Evolutionary conservation across 2,797 vertebrate genomes (phyloP).

Genomic region (Notolabrus celidotus): DNA sequence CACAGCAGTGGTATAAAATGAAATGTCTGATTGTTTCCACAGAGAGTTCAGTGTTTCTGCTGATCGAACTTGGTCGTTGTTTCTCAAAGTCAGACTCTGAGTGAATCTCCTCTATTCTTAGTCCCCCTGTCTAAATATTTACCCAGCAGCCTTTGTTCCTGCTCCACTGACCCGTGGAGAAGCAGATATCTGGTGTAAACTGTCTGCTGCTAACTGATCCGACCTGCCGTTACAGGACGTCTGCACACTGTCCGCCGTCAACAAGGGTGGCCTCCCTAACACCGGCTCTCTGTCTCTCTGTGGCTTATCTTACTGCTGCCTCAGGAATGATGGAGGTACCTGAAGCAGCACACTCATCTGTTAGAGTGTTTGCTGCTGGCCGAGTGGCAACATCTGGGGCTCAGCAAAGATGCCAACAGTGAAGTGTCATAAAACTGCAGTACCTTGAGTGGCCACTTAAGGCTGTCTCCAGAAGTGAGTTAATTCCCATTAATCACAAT

Average conservation of each 20-base stretch:
- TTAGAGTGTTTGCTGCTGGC: too few species aligned
- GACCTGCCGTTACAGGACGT: conserved; percentile 19
- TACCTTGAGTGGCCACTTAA: too few species aligned
- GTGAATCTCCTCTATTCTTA: conserved; percentile 63
- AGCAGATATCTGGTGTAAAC: conserved; percentile 40
- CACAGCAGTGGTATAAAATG: neutral
- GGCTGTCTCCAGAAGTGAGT: too few species aligned
- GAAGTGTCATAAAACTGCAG: too few species aligned
- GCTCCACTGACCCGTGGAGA: conserved; percentile 10
- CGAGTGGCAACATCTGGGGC: too few species aligned
- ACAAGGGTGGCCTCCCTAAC: neutral
- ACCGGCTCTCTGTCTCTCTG: neutral
- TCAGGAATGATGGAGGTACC: neutral
- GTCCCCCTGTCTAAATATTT: conserved; percentile 73
- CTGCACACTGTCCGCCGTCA: conserved; percentile 34
- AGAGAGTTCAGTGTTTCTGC: neutral
- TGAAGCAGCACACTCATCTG: neutral
- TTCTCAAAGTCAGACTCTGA: neutral
- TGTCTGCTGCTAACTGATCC: conserved; percentile 20
- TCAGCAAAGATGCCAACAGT: too few species aligned
- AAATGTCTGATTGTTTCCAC: conserved; percentile 1
- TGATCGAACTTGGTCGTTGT: neutral
- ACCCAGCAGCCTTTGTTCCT: conserved; percentile 53
- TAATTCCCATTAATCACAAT: too few species aligned
- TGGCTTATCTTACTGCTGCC: neutral